Evolutionary conservation across 2,797 vertebrate species (phyloP), one percentile per base, ranked within the genome.

Genomic region (Macropodus opercularis): DNA sequence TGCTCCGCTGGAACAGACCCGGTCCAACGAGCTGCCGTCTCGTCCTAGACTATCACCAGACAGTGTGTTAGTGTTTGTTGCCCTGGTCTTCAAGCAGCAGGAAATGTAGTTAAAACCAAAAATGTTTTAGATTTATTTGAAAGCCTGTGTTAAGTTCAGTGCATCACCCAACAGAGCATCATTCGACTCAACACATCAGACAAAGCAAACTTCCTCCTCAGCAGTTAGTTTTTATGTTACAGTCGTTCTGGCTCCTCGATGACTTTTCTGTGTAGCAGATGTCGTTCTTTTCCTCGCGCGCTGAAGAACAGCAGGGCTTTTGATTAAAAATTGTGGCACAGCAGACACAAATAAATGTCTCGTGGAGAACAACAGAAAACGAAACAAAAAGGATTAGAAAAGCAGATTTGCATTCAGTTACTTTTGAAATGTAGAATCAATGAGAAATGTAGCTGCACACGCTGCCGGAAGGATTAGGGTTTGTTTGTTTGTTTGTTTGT

Each of bases 241-340:
- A 68, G 0, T 52, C 31, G 14, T 19, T 52, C 32, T 48, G 22
- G n/a, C 40, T 21, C 43, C 12, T 18, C 13, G 19, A 36, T 23
- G 26, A 42, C 31, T 58, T 43, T 27, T 36, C 10, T 34, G 22
- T 36, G 31, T 11, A 27, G 24, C 22, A 39, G 47, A 57, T 42
- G 43, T 35, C 15, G 8, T 15, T 29, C 38, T 55, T 36, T 63
- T 56, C 23, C 17, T 35, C 47, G 39, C 35, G n/a, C 5, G 13
- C 35, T 32, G 38, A 63, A 43, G 50, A 67, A 44, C 63, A 73
- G 41, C 44, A 58, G 40, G 14, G 18, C 11, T 42, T 80, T 65
- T 65, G 60, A 76, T 69, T 66, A 63, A 44, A 63, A 34, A 49
- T 6, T 51, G 48, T 35, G 54, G 38, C 27, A 32, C 22, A 55